Evolutionary conservation across 2,888 invertebrate genomes (phyloP), one percentile per base, ranked within the genome.

Genomic region (Camptogramma bilineatum): DNA sequence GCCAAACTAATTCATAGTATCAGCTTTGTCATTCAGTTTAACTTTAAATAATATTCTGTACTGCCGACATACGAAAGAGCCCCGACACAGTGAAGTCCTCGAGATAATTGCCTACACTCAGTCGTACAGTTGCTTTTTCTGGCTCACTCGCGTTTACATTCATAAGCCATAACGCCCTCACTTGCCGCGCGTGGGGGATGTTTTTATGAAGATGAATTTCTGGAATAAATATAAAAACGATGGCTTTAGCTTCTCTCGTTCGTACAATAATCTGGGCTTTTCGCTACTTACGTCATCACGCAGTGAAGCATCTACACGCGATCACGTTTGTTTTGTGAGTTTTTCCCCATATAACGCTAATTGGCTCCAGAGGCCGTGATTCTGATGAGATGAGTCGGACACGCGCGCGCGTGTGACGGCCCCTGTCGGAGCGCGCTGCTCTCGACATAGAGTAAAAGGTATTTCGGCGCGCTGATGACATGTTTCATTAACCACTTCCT

Each of bases 21-120:
- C 0, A 42, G 42, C 2, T 42, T 42, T 42, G 10, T 42, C n/a
- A 42, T 44, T 8, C 44, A 17, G 16, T 44, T 44, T 5, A 13
- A 1, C 16, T 16, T 0, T 44, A 17, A 16, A 44, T 44, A 44
- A 1, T 16, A 44, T 44, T 44, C 3, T 2, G 4, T 16, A 44
- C 17, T 17, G 44, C 7, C 17, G 17, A 17, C 16, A 44, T 5
- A 16, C 44, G 44, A 8, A 13, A 39, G 44, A 16, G 17, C 17
- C 7, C 16, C 44, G 16, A 44, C 13, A 44, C 51, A 17, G 51
- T 4, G 28, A 10, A 52, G 19, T 52, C 18, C 52, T 52, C 39
- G 34, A 52, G 52, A 52, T 52, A 52, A 52, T 52, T 52, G 52
- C 19, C 52, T 13, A 39, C 39, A 52, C 52, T 52, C 39, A 39